phyloP scores from a whole-genome alignment of 2,888 invertebrate species.

The Lithophane leautieri region DNA sequence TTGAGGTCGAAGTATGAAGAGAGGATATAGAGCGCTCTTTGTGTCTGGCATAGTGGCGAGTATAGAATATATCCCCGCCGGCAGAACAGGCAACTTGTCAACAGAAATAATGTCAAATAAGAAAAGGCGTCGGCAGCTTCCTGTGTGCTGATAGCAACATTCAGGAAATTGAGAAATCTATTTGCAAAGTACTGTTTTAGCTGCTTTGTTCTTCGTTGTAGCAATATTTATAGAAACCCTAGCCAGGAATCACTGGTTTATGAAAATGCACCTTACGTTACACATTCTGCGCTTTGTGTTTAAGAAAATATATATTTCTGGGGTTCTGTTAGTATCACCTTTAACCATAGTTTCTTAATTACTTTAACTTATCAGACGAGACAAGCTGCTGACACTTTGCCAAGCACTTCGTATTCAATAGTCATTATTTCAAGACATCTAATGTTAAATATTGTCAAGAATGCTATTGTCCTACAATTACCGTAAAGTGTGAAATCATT shows the following conservation, averaged over 20 bases:
- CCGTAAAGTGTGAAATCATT: no score
- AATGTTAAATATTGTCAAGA: no score
- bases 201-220: background rate
- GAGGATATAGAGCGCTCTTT: conserved; percentile 32
- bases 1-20: conserved; percentile 14
- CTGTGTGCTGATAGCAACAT: background rate
- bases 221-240: background rate
- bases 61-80: no score
- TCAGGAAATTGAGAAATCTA: background rate
- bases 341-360: background rate
- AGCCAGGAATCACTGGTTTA: no score
- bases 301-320: no score
- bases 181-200: background rate
- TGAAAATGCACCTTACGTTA: no score
- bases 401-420: background rate
- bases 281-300: background rate
- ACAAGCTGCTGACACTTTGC: no score
- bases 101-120: background rate
- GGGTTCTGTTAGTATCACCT: no score
- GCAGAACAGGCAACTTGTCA: background rate
- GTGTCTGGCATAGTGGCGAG: background rate
- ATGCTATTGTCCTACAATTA: no score
- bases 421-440: no score
- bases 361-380: background rate
- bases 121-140: background rate